These are phyloP conservation scores for Campopleginae sp. DNA, from an alignment of 2,888 invertebrate species.

Conservation along the genomic window DNA sequence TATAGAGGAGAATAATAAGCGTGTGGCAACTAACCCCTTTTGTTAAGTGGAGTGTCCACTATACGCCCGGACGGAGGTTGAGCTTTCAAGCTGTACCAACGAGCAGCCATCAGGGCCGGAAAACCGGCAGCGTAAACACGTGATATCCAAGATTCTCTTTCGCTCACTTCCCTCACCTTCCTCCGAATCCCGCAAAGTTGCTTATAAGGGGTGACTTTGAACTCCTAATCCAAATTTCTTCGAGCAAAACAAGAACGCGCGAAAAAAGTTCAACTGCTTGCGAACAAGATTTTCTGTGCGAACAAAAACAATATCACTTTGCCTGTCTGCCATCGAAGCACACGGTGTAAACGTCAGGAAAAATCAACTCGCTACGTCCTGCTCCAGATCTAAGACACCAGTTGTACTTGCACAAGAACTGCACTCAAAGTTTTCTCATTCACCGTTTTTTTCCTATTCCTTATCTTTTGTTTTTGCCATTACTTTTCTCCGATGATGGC, in stretches of 20 bases:
- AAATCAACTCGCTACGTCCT: slow-evolving; percentile 2
- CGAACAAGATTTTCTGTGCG: neutral
- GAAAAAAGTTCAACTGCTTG: neutral
- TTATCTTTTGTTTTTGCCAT: neutral
- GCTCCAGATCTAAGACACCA: neutral
- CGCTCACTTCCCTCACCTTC: slow-evolving; percentile 6
- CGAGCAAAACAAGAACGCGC: slow-evolving; percentile 13
- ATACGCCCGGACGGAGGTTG: slow-evolving; percentile 66
- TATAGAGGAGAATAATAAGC: slow-evolving; percentile 22
- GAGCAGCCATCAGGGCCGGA: slow-evolving; percentile 62
- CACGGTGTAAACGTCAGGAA: neutral
- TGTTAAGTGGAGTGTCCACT: slow-evolving; percentile 77
- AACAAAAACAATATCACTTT: slow-evolving; percentile 9
- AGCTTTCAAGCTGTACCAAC: slow-evolving; percentile 64
- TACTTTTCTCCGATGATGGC: slow-evolving; percentile 21
- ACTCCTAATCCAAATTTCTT: slow-evolving; percentile 17
- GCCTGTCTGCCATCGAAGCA: neutral
- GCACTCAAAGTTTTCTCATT: slow-evolving; percentile 23
- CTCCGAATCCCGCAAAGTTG: neutral
- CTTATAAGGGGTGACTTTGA: slow-evolving; percentile 20
- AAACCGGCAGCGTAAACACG: slow-evolving; percentile 69
- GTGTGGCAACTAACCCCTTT: slow-evolving; percentile 66
- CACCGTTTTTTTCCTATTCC: neutral
- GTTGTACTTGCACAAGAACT: slow-evolving; percentile 10
- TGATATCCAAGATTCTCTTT: slow-evolving; percentile 66